Conservation (phyloP, 2,888 invertebrate genomes). For the Clanis bilineata region DNA sequence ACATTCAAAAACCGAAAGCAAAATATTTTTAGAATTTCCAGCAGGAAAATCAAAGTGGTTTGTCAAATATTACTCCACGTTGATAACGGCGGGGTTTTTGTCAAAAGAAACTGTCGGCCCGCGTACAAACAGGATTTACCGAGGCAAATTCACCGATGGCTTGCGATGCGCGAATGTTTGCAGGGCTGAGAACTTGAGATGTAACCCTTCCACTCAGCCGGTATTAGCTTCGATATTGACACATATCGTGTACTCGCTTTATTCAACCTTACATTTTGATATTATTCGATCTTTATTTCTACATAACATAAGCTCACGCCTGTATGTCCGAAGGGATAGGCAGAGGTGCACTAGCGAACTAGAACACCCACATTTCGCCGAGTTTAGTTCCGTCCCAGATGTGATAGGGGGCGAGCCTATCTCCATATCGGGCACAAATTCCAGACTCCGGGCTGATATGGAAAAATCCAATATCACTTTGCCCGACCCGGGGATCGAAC, state of each 20-base stretch:
- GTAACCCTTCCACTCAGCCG: slow-evolving; percentile 17
- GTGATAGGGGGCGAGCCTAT: no score
- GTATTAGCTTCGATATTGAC: slow-evolving; percentile 14
- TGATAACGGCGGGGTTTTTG: background rate
- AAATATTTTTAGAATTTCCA: background rate
- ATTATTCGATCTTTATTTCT: background rate
- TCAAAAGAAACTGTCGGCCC: background rate
- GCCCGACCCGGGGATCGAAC: no score
- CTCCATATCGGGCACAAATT: no score
- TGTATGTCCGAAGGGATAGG: no score
- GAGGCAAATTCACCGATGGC: slow-evolving; percentile 21
- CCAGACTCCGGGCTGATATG: no score
- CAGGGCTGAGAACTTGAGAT: slow-evolving; percentile 22
- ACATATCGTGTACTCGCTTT: slow-evolving; percentile 13
- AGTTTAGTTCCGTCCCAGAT: no score
- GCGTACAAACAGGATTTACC: slow-evolving; percentile 29
- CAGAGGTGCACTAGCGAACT: no score
- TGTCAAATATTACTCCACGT: background rate
- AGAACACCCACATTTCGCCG: no score
- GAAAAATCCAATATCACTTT: no score
- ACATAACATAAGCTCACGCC: no score
- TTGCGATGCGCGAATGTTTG: slow-evolving; percentile 23
- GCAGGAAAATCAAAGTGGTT: background rate
- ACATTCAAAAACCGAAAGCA: background rate
- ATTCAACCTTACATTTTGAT: background rate